Percentiles rank a stretch among this genome's conserved stretches.
Evolutionary conservation across 2,113 vertebrate species (phyloP).

Genomic region (Uria aalge): DNA sequence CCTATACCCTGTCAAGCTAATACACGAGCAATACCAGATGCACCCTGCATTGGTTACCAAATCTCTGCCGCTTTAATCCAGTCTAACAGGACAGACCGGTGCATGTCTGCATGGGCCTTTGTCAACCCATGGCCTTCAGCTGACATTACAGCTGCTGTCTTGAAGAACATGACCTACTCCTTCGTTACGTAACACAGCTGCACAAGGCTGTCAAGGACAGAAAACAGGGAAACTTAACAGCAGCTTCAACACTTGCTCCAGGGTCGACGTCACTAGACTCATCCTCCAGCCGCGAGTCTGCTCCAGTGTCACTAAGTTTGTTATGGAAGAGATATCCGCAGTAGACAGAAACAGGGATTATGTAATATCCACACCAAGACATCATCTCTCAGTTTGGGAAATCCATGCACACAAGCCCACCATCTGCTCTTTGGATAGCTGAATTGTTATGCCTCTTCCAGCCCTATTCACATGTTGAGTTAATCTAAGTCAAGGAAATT

Average conservation of each 20-base stretch:
- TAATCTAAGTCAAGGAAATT: neutral
- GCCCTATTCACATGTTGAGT: neutral
- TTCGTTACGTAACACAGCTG: neutral
- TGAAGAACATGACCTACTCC: neutral
- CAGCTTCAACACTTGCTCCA: neutral
- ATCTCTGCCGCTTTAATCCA: neutral
- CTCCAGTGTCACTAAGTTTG: neutral
- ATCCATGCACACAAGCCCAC: neutral
- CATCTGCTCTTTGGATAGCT: neutral
- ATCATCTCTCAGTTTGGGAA: neutral
- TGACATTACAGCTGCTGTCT: neutral
- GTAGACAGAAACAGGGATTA: neutral
- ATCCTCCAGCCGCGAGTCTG: neutral
- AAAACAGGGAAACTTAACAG: neutral
- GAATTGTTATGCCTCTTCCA: neutral
- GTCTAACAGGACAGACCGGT: neutral
- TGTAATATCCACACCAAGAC: neutral
- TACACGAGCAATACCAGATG: neutral
- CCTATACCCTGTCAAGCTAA: neutral
- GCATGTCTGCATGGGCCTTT: neutral
- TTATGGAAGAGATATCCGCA: neutral
- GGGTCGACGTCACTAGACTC: neutral
- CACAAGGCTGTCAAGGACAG: neutral
- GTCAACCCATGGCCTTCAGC: neutral
- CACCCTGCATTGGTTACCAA: neutral